phyloP scores from a whole-genome alignment of 64 coral and sea anemone genomes.

The Pachyseris speciosa region DNA sequence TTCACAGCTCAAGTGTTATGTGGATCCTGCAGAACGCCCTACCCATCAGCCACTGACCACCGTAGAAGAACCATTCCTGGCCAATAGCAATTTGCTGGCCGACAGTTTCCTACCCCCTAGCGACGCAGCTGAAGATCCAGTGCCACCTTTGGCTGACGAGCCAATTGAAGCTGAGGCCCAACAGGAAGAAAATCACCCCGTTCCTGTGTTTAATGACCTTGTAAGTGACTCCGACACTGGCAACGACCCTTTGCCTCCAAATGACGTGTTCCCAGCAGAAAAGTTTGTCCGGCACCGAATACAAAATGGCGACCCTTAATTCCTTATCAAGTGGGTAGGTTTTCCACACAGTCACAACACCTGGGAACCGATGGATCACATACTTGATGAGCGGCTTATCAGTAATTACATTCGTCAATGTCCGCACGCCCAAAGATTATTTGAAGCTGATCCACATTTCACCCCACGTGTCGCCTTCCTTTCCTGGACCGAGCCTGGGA shows the following conservation, averaged over 20 bases:
- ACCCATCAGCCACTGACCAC: not conserved
- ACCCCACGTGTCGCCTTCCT: too few species aligned
- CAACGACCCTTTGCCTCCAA: not conserved
- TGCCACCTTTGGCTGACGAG: not conserved
- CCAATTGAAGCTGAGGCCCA: too few species aligned
- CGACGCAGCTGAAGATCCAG: too few species aligned
- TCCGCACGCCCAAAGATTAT: not conserved
- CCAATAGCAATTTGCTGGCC: not conserved
- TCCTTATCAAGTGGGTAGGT: conserved; percentile 23
- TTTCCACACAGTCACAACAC: conserved; percentile 33
- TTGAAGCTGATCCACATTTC: not conserved
- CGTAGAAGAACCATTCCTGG: not conserved
- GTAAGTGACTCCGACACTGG: not conserved
- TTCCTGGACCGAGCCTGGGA: too few species aligned
- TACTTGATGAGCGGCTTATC: not conserved
- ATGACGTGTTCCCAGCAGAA: not conserved
- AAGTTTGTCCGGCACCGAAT: not conserved
- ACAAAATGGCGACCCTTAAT: not conserved
- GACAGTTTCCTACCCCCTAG: not conserved
- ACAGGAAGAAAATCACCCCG: too few species aligned
- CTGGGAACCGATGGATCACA: conserved; percentile 3
- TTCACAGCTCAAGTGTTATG: conserved; percentile 9
- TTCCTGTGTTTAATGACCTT: not conserved
- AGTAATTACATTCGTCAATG: not conserved
- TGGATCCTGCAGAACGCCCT: not conserved